These are phyloP conservation scores for Drosophila stalkeri DNA, from an alignment of 2,888 invertebrate species.

Conservation along the genomic window DNA sequence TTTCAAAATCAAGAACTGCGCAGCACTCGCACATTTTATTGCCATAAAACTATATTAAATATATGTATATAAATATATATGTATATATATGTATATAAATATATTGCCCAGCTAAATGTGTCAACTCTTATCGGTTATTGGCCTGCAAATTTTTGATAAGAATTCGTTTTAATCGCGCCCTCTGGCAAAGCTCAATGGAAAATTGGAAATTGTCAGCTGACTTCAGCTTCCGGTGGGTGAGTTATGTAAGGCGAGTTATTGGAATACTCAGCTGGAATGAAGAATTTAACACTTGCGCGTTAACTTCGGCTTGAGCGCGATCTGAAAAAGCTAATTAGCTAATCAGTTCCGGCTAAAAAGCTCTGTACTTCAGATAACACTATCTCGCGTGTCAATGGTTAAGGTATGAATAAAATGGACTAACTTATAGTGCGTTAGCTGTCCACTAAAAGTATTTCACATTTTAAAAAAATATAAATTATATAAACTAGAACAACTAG, in stretches of 20 bases:
- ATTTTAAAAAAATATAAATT: neutral
- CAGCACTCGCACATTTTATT: constrained; percentile 23
- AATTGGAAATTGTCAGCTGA: constrained; percentile 57
- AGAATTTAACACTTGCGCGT: neutral
- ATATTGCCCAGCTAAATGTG: constrained; percentile 25
- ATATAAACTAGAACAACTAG: neutral
- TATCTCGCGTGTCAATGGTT: neutral
- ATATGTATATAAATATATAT: neutral
- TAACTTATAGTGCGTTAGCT: neutral
- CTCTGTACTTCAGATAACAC: constrained; percentile 1
- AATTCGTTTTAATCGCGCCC: constrained; percentile 8
- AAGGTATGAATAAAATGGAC: neutral
- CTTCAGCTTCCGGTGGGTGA: constrained; percentile 33
- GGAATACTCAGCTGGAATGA: neutral
- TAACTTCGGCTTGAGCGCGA: neutral
- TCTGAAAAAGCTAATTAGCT: neutral
- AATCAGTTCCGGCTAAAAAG: constrained; percentile 9
- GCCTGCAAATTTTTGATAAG: constrained; percentile 56
- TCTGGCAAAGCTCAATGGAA: constrained; percentile 16
- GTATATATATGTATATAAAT: neutral
- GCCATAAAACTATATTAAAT: constrained; percentile 25
- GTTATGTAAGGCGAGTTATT: constrained; percentile 47
- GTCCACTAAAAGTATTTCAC: neutral
- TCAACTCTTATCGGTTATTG: constrained; percentile 69
- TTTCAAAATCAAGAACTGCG: constrained; percentile 25